phyloP scores from a whole-genome alignment of 2,113 vertebrate genomes.

The Jaculus jaculus region DNA sequence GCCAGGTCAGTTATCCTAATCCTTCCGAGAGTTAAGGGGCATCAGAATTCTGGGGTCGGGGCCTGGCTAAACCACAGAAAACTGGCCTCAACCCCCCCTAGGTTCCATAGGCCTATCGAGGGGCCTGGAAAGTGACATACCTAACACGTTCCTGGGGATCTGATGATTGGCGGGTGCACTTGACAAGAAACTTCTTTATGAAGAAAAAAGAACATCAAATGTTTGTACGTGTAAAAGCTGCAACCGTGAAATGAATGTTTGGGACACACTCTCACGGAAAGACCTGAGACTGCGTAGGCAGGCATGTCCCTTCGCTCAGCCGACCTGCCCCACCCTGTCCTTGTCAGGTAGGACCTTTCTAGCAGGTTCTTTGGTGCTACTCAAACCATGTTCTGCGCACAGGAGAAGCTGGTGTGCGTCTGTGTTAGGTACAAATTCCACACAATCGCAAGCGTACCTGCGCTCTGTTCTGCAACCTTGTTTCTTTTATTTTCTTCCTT shows the following conservation, averaged over 20 bases:
- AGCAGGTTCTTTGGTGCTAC: not conserved
- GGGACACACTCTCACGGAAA: not conserved
- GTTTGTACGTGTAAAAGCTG: not conserved
- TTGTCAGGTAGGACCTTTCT: not conserved
- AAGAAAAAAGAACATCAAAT: not conserved
- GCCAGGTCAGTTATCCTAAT: not conserved
- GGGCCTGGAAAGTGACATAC: not conserved
- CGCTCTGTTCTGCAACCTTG: not conserved
- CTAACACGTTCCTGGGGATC: not conserved
- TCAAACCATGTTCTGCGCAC: not conserved
- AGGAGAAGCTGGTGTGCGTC: not conserved
- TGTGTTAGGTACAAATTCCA: not conserved
- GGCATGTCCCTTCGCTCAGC: not conserved
- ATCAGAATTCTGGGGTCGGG: no score
- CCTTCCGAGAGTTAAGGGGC: not conserved
- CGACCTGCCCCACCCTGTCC: not conserved
- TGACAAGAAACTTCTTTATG: not conserved
- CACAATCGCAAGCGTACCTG: not conserved
- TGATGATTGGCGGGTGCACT: not conserved
- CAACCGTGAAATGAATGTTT: not conserved
- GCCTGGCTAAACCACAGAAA: not conserved
- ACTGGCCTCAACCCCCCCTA: not conserved
- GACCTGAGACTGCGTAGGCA: not conserved
- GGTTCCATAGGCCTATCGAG: not conserved
- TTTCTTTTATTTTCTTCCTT: not conserved